A percentile compares a stretch with the other conserved stretches of the same genome.
phyloP scores from a whole-genome alignment of 92 coral and sea anemone species.

The Montipora capitata region DNA sequence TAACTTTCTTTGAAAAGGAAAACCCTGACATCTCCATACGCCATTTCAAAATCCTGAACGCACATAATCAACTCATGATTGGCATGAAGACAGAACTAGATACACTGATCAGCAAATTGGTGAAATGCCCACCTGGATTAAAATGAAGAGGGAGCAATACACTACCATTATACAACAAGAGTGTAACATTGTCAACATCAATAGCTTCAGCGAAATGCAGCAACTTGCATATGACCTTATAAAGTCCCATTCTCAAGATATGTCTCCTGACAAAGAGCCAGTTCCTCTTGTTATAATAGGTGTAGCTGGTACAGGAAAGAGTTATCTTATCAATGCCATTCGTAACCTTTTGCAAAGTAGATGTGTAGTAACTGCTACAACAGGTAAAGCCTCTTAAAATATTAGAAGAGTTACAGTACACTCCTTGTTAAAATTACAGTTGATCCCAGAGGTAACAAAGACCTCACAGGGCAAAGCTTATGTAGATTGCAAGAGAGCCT shows the following conservation, averaged over 20 bases:
- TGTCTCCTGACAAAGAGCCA: too few relatives aligned
- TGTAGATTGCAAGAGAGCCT: slow-evolving; percentile 50
- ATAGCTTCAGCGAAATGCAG: slow-evolving; percentile 83
- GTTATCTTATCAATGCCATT: too few relatives aligned
- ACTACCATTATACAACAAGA: too few relatives aligned
- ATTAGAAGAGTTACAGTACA: slow-evolving; percentile 70
- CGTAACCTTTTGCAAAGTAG: neutral
- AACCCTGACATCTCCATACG: slow-evolving; percentile 33
- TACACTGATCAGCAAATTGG: neutral
- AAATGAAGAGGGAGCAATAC: slow-evolving; percentile 13
- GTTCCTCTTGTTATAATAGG: too few relatives aligned
- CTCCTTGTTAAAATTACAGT: slow-evolving; percentile 65
- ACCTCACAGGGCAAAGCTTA: slow-evolving; percentile 59
- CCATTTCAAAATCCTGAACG: slow-evolving; percentile 51
- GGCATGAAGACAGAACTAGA: slow-evolving; percentile 54
- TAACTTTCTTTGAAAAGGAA: too few relatives aligned
- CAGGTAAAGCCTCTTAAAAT: neutral
- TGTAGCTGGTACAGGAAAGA: too few relatives aligned
- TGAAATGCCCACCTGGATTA: slow-evolving; percentile 1
- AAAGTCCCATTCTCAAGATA: slow-evolving; percentile 61
- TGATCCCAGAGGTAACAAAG: neutral
- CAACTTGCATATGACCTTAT: slow-evolving; percentile 75
- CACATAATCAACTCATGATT: slow-evolving; percentile 44
- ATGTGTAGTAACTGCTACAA: slow-evolving; percentile 65
- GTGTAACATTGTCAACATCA: neutral